Base-by-base conservation (phyloP, 2,888 invertebrate species). In the Melikaiella ostensackeni region DNA sequence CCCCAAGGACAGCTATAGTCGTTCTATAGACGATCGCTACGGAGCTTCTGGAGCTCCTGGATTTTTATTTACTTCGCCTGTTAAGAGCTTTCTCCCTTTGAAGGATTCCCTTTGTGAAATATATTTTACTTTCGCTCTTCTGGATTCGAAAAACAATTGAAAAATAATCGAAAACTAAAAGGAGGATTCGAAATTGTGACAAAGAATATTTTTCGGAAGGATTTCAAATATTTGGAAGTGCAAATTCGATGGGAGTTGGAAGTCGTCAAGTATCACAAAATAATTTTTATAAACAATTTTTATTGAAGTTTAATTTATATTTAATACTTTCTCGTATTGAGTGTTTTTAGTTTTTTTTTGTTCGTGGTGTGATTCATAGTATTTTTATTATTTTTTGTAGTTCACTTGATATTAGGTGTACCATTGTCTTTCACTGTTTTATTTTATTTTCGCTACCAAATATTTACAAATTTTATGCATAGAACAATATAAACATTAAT, bases 1-100 rank as follows among this genome's bases (percentile, higher is more conserved):
- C 70, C n/a, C 42, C n/a, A n/a, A 50, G 13, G n/a, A n/a, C 30
- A 33, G 4, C 46, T 70, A 70, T 70, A 70, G 70, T 0, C 33
- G 30, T 70, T 70, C 70, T 70, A 70, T 70, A 70, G 70, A 70
- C 70, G 27, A 3, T 70, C 27, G 19, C 66, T 66, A 19, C 11
- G 50, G 35, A 62, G 62, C 62, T 35, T 30, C n/a, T 19, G 70
- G 19, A 50, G 70, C 70, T 70, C 50, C 70, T 33, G 30, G 30
- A 70, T 50, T 70, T 70, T 70, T 55, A 50, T 50, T 50, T 33
- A 50, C 9, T 1, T 63, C 13, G 33, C n/a, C 35, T 62, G 62
- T 35, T 35, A 62, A 62, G 11, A 57, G 13, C 24, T 27, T 59
- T 59, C 59, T 62, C n/a, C 27, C 63, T 5, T 63, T 11, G 5